Conservation (phyloP, 2,888 invertebrate genomes). For the Sarcophaga variegata region DNA sequence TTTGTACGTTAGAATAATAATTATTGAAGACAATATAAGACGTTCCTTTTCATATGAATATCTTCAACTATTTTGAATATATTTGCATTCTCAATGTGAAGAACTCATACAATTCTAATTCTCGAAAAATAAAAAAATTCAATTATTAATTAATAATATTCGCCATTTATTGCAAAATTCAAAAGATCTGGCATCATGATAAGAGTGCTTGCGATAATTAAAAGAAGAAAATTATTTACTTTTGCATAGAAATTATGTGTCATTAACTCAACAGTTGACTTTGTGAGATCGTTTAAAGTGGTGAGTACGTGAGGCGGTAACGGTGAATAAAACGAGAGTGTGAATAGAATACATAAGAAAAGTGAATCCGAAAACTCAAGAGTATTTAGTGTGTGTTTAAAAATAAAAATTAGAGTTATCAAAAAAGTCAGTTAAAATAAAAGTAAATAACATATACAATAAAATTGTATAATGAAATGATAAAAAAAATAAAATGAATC, state of each 20-base stretch:
- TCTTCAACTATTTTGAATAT: too few relatives aligned
- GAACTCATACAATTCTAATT: too few relatives aligned
- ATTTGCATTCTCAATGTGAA: too few relatives aligned
- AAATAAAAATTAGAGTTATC: not conserved
- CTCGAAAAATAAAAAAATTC: too few relatives aligned
- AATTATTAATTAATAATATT: not conserved
- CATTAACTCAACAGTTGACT: slow-evolving; percentile 42
- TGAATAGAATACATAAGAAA: not conserved
- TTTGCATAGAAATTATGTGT: slow-evolving; percentile 46
- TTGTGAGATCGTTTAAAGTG: slow-evolving; percentile 33
- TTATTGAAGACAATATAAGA: too few relatives aligned
- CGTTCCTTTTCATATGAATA: too few relatives aligned
- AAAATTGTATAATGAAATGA: slow-evolving; percentile 8
- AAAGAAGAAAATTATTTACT: slow-evolving; percentile 16
- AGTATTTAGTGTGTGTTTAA: not conserved
- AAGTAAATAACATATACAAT: slow-evolving; percentile 3
- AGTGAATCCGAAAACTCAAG: slow-evolving; percentile 4
- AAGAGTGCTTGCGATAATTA: slow-evolving; percentile 29
- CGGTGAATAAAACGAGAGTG: not conserved
- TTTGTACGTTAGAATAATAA: too few relatives aligned
- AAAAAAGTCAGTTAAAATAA: slow-evolving; percentile 7
- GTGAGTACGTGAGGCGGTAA: not conserved
- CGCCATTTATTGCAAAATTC: not conserved
- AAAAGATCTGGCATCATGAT: slow-evolving; percentile 24
- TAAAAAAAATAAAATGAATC: slow-evolving; percentile 28